Evolutionary conservation across 1,140 invertebrate species (phyloP), one percentile per base, ranked within the genome.

Genomic region (Neelides sp.): DNA sequence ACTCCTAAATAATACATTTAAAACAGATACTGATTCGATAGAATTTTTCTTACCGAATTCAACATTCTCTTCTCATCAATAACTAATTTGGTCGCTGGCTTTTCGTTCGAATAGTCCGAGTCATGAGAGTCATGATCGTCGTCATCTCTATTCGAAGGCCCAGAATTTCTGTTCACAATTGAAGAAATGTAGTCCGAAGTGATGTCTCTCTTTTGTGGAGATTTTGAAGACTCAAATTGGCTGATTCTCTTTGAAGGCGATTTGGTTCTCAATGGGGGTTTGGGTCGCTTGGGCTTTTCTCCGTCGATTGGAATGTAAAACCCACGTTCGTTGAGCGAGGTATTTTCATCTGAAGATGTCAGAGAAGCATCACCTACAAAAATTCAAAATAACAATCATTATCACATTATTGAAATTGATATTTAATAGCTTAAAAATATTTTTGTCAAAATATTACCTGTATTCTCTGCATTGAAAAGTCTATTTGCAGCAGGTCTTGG

Each of bases 221-320:
- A 24, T 39, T 37, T 46, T 19, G 27, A 5, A 27, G 27, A 28
- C 24, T 27, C 45, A 22, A 26, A 28, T 10, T 34, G n/a, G 55
- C 49, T 49, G 17, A 56, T 52, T 41, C 48, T 24, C 42, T 61
- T 61, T 15, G 51, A 39, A 41, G 55, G 40, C 2, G 54, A 75
- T 68, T 85, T 87, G 19, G 75, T 73, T 52, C 84, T 71, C 13
- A 91, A 68, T 24, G 85, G 83, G 1, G 89, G 87, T 69, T 92
- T 92, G 1, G 86, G 83, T 62, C 86, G 75, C 65, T 87, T 89
- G 3, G 88, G 87, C 50, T 77, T 77, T 36, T 64, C 57, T 41
- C 86, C 80, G 64, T 91, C 88, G 65, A 94, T 90, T 20, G 86
- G 86, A 63, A 94, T 90, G 66, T 93, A 92, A 70, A 95, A 95